Evolutionary conservation across 2,113 vertebrate genomes (phyloP).

Genomic region (Gnathonemus echidnorhynchus): DNA sequence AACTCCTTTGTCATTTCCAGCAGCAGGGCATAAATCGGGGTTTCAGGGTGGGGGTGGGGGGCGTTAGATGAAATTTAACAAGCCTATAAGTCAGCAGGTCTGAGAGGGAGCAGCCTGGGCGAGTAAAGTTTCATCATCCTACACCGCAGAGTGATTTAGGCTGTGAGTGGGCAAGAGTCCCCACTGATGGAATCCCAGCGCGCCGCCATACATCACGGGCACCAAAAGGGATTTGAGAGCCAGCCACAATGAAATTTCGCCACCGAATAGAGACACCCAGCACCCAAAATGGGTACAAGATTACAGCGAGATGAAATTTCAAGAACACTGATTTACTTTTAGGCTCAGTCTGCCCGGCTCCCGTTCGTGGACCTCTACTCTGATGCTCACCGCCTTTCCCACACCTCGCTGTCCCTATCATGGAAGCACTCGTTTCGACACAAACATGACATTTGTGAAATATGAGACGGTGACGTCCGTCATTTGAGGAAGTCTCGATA

Average conservation of each 20-base stretch:
- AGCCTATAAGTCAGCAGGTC: conserved; percentile 23
- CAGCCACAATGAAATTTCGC: conserved; percentile 19
- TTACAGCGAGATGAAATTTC: conserved; percentile 22
- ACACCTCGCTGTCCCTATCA: not conserved
- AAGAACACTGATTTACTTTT: conserved; percentile 10
- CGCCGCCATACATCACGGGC: conserved; percentile 21
- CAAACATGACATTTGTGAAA: not conserved
- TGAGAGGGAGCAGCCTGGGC: not conserved
- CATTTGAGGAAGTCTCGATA: not conserved
- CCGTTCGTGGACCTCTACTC: not conserved
- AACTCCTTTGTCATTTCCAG: conserved; percentile 11
- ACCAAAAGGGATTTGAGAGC: conserved; percentile 13
- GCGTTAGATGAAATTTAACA: conserved; percentile 17
- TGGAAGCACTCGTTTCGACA: not conserved
- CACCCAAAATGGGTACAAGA: conserved; percentile 20
- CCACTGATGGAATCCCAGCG: conserved; percentile 25
- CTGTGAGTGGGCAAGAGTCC: conserved; percentile 18
- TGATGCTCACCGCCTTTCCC: no score
- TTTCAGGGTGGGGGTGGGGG: not conserved
- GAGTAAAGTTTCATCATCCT: conserved; percentile 21
- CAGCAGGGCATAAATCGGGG: conserved; percentile 6
- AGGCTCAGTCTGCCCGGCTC: no score
- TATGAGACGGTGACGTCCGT: not conserved
- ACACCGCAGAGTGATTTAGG: conserved; percentile 20
- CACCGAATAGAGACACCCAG: conserved; percentile 15